phyloP scores from a whole-genome alignment of 2,888 invertebrate genomes.

The Tenodera sinensis region DNA sequence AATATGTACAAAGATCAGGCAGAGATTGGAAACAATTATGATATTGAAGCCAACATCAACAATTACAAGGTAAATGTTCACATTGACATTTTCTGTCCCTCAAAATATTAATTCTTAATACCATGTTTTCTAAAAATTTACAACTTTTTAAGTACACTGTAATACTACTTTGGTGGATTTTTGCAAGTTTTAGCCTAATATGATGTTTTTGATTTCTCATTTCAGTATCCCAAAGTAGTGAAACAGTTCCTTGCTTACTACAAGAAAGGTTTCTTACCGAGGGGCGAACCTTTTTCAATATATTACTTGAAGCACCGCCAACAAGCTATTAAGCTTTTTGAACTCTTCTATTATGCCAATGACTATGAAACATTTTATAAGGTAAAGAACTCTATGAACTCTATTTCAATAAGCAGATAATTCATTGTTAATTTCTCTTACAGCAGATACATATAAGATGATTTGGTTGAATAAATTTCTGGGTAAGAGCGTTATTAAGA shows the following conservation, averaged over 20 bases:
- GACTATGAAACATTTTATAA: constrained; percentile 59
- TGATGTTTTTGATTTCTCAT: background rate
- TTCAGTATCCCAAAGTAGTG: constrained; percentile 44
- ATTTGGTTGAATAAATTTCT: no score
- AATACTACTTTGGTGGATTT: no score
- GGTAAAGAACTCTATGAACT: constrained; percentile 6
- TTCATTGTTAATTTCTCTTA: no score
- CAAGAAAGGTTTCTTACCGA: constrained; percentile 50
- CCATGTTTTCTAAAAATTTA: no score
- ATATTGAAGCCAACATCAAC: constrained; percentile 44
- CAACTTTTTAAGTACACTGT: no score
- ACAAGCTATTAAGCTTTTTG: constrained; percentile 51
- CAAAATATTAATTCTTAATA: background rate
- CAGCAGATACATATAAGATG: no score
- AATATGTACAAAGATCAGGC: constrained; percentile 44
- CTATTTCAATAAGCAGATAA: no score
- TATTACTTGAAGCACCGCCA: constrained; percentile 44
- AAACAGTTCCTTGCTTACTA: constrained; percentile 33
- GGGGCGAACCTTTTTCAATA: constrained; percentile 50
- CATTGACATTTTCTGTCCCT: background rate
- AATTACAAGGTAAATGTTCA: constrained; percentile 44
- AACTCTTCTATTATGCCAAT: constrained; percentile 57
- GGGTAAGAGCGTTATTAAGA: no score
- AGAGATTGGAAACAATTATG: constrained; percentile 44
- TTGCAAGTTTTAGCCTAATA: no score